Evolutionary conservation across 2,797 vertebrate genomes (phyloP).

Genomic region (Protonibea diacanthus): DNA sequence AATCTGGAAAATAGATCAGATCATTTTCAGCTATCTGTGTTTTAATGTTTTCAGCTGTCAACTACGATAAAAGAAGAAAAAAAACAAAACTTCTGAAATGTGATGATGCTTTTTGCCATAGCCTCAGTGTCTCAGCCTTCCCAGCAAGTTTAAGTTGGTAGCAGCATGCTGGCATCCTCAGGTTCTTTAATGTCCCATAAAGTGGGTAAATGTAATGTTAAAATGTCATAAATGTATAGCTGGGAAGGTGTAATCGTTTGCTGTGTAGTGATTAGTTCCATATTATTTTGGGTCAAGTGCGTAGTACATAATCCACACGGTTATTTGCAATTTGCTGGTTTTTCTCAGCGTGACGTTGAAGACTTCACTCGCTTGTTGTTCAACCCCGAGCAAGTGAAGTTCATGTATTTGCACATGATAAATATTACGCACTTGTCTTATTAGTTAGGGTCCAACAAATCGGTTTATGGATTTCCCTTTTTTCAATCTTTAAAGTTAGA

Average conservation of each 20-base stretch:
- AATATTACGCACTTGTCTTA: constrained; percentile 53
- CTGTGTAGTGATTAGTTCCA: constrained; percentile 67
- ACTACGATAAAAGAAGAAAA: constrained; percentile 28
- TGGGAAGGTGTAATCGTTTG: constrained; percentile 66
- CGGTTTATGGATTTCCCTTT: constrained; percentile 50
- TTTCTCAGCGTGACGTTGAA: constrained; percentile 47
- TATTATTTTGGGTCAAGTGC: constrained; percentile 61
- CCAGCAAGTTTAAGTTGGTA: constrained; percentile 58
- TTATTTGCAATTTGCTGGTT: constrained; percentile 47
- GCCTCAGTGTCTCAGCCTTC: constrained; percentile 62
- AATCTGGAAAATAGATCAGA: constrained; percentile 62
- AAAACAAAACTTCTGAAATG: constrained; percentile 47
- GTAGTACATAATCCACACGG: constrained; percentile 35
- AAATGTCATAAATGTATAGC: constrained; percentile 44
- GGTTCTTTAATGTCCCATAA: constrained; percentile 72
- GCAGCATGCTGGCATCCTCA: constrained; percentile 78
- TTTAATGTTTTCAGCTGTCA: constrained; percentile 60
- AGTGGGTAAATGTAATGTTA: constrained; percentile 62
- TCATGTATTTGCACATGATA: constrained; percentile 48
- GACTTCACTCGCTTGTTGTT: constrained; percentile 51
- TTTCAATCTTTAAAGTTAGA: constrained; percentile 31
- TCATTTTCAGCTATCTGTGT: constrained; percentile 63
- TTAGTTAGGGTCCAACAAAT: constrained; percentile 47
- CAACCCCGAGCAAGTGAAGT: constrained; percentile 39
- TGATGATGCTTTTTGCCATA: constrained; percentile 48